Conservation (phyloP, 2,888 invertebrate genomes). For the Tetrapedia diversipes region DNA sequence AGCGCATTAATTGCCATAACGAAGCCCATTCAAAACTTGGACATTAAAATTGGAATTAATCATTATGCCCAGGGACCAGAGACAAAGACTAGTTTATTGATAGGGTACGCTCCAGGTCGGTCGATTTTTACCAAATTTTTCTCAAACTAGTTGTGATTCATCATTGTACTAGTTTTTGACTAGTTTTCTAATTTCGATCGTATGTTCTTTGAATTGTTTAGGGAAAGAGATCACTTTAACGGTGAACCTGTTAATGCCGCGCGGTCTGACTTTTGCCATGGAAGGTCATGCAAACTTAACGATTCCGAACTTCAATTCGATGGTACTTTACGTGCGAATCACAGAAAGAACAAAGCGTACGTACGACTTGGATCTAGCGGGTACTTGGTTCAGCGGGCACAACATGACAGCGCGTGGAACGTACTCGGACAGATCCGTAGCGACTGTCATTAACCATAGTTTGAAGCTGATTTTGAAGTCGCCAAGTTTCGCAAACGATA, state of each 20-base stretch:
- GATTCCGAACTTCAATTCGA: conserved; percentile 89
- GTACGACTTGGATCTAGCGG: conserved; percentile 88
- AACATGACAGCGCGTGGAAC: conserved; percentile 88
- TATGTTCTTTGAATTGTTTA: conserved; percentile 53
- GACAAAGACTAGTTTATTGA: conserved; percentile 84
- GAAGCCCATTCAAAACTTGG: conserved; percentile 87
- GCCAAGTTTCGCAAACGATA: conserved; percentile 87
- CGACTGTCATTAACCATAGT: conserved; percentile 86
- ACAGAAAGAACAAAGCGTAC: conserved; percentile 88
- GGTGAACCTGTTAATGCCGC: conserved; percentile 86
- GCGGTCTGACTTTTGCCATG: conserved; percentile 87
- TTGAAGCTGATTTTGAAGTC: conserved; percentile 89
- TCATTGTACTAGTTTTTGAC: too few relatives aligned
- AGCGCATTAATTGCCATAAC: conserved; percentile 86
- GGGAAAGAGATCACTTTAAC: conserved; percentile 85
- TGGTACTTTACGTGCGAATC: conserved; percentile 86
- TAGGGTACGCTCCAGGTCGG: conserved; percentile 85
- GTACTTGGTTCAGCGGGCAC: conserved; percentile 92
- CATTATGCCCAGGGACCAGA: conserved; percentile 84
- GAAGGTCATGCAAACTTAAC: conserved; percentile 90
- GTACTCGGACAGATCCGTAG: conserved; percentile 90
- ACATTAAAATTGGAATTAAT: conserved; percentile 86
- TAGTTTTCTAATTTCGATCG: neutral
- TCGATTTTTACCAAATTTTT: neutral
- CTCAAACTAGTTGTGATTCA: neutral